A percentile compares a stretch with the other conserved stretches of the same genome.
Conservation (phyloP, 2,797 vertebrate genomes). For the Notamacropus eugenii region DNA sequence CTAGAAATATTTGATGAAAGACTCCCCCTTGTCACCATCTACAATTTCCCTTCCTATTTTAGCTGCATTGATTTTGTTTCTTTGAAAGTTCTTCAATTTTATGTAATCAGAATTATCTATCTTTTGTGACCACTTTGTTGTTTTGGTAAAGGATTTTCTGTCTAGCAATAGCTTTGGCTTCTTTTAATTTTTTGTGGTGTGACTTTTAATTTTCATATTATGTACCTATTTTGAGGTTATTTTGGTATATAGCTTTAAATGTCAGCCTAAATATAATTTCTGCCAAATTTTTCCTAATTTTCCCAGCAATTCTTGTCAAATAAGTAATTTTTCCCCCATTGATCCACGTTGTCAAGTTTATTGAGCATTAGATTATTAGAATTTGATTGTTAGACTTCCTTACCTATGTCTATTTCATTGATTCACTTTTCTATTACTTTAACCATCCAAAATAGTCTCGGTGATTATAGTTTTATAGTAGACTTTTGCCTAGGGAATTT, state of each 20-base stretch:
- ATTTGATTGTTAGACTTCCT: neutral
- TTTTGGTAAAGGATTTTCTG: neutral
- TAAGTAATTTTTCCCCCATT: neutral
- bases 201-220: neutral
- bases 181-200: neutral
- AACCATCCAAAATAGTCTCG: neutral
- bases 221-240: neutral
- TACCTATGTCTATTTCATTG: neutral
- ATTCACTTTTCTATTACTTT: neutral
- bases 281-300: neutral
- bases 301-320: neutral
- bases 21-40: neutral
- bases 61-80: neutral
- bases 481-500: neutral
- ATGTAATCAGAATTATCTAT: neutral
- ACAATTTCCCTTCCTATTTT: neutral
- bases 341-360: neutral
- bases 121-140: neutral
- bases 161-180: neutral
- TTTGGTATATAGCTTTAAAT: neutral
- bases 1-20: neutral
- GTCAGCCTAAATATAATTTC: neutral
- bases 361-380: neutral
- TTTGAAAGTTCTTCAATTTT: neutral
- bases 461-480: neutral